Base-by-base conservation (phyloP, 2,797 vertebrate genomes). In the Bradypodion ventrale region DNA sequence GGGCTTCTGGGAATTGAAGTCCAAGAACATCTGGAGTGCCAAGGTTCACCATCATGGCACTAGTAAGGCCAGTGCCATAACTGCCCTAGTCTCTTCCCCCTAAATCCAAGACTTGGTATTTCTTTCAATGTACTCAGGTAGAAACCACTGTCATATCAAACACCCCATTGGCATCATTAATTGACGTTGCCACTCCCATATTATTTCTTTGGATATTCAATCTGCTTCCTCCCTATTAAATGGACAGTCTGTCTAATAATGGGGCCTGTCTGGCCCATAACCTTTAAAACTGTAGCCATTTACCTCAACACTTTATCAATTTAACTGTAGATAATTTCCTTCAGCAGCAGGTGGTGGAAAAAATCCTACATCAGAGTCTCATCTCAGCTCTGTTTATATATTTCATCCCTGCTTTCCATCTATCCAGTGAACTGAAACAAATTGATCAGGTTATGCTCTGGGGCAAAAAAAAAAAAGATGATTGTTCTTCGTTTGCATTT, bases 281-380 rank as follows among this genome's bases (percentile, higher is more conserved):
- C 40, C 23, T 84, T 68, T 70, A 42, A 68, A 76, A 76, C 42
- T 60, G 56, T 32, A 73, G 49, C 56, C 5, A 32, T 76, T 83
- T 37, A 42, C 35, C 27, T 73, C 29, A 32, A n/a, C 21, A 68
- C 46, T 69, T 23, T n/a, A 62, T 73, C 52, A 42, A 62, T 79
- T 62, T 49, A 21, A 1, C 35, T 78, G 5, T 27, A 42, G n/a
- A 3, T 23, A 65, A 63, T 52, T 65, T 49, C 29, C 73, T 44
- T 82, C 62, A 82, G 56, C 40, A 46, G 37, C 80, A 25, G 69
- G 27, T n/a, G n/a, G n/a, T n/a, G n/a, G n/a, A n/a, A 29, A 81
- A 77, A 78, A 16, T 16, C 52, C 52, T 56, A 6, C 4, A 35
- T 6, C 12, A n/a, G 7, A n/a, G 6, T 66, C 27, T 29, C 62